phyloP scores from a whole-genome alignment of 2,113 vertebrate species.

The Sturnira hondurensis region DNA sequence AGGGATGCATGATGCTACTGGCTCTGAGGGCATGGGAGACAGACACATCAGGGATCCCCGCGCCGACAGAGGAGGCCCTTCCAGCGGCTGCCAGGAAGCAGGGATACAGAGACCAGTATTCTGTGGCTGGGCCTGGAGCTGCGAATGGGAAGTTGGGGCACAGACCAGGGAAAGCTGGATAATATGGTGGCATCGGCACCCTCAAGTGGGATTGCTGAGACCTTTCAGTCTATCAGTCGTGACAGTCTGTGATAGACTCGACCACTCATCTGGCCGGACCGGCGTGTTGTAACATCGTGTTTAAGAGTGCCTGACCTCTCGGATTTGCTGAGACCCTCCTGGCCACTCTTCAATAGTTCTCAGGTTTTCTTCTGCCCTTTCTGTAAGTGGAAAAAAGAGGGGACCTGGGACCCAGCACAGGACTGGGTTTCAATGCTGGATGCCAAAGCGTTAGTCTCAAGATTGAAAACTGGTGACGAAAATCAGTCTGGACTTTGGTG shows the following conservation, averaged over 20 bases:
- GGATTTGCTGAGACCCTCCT: not conserved
- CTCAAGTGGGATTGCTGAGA: not conserved
- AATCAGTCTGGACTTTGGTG: not conserved
- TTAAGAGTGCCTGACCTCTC: not conserved
- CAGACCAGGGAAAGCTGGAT: not conserved
- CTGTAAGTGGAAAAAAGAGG: not conserved
- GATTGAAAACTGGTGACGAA: not conserved
- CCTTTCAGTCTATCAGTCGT: not conserved
- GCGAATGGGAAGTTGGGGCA: not conserved
- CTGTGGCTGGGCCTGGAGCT: not conserved
- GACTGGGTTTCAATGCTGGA: not conserved
- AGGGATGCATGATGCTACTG: not conserved
- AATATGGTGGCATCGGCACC: not conserved
- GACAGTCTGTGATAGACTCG: not conserved
- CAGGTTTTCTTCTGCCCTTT: not conserved
- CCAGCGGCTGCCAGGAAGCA: not conserved
- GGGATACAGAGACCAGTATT: not conserved
- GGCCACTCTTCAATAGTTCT: not conserved
- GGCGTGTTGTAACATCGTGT: not conserved
- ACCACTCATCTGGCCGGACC: not conserved
- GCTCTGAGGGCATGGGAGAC: not conserved
- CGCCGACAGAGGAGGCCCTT: not conserved
- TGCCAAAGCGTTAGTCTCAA: not conserved
- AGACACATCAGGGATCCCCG: not conserved
- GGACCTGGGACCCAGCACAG: not conserved